Base-by-base conservation (phyloP, 2,113 vertebrate species). In the Lonchura striata region DNA sequence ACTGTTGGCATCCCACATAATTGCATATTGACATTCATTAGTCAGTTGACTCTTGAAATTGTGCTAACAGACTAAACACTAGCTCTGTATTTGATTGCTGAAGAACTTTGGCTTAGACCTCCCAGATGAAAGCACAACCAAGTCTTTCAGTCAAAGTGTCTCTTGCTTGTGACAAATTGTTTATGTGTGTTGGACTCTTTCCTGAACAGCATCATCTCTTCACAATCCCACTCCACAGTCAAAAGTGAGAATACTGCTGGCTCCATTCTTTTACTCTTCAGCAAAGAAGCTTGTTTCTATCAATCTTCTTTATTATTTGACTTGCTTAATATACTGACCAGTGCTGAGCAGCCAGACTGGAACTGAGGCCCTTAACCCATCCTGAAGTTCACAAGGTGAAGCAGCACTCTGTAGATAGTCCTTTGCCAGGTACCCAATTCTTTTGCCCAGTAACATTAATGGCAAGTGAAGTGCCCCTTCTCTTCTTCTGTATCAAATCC, bases 161-260 rank as follows among this genome's bases (percentile, higher is more conserved):
- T 95, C 88, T 68, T 96, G 47, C 64, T 81, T 70, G 41, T 86
- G 92, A 86, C 80, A 83, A 90, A 68, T 80, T 86, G 79, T 92
- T 93, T 96, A 81, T 60, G 27, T 54, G 33, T 68, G 27, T 88
- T 93, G 95, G 85, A 90, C 30, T 39, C 47, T 24, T 59, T 91
- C 87, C 87, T 91, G 74, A 92, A 52, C 7, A 90, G 28, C 16
- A 74, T 44, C 57, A 72, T 91, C 35, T 93, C 52, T 80, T 50
- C 0, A 1, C 80, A 77, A 65, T 86, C 64, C 53, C 1, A 0
- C 35, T 88, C 75, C 39, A n/a, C 1, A 80, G 16, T 57, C 42
- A 82, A 65, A 94, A 94, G 28, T 39, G 71, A 82, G 52, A 90
- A 30, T 19, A 66, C 27, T 33, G n/a, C 47, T 63, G 54, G 10